Evolutionary conservation across 2,888 invertebrate species (phyloP), one percentile per base, ranked within the genome.

Genomic region (Eucriotettix oculatus): DNA sequence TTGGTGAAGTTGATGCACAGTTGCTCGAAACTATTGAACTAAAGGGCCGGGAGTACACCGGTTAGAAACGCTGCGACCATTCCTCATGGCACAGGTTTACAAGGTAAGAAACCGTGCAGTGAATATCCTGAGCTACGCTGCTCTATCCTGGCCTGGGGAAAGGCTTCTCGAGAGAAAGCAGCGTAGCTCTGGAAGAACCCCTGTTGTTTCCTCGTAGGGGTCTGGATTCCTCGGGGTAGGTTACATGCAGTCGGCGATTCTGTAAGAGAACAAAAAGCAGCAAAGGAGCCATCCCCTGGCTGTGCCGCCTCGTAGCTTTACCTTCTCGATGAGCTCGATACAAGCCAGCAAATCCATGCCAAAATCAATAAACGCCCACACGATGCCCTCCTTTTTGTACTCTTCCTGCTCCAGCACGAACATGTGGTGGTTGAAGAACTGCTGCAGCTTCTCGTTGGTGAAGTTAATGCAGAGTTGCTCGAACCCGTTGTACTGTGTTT

Each of bases 1-100:
- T 97, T 98, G 77, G 97, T 97, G 82, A 97, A 98, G 84, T 98
- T 98, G 86, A 97, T 98, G 84, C 97, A 97, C 78, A 98, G 85
- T 84, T 98, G 97, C 79, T 98, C 97, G 82, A 97, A 97, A 77
- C 95, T 94, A 82, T 97, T 97, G 83, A 80, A 94, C 96, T 96
- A 44, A 1, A 17, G 48, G 48, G 14, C 14, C 14, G 48, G 48
- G 48, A 14, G n/a, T n/a, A 48, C 48, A 14, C 48, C n/a, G 29
- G 48, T 48, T 48, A 48, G 48, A 48, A 48, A 48, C 48, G n/a
- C 48, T 48, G 48, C n/a, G 48, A 14, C 48, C 48, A 48, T n/a
- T 48, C n/a, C 48, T n/a, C 12, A 14, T 48, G 48, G 48, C 48
- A 48, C 48, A 48, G 48, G 48, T 48, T 48, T 48, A 48, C 2